Evolutionary conservation across 2,888 invertebrate genomes (phyloP), one percentile per base, ranked within the genome.

Genomic region (Scaptodrosophila latifasciaeformis): DNA sequence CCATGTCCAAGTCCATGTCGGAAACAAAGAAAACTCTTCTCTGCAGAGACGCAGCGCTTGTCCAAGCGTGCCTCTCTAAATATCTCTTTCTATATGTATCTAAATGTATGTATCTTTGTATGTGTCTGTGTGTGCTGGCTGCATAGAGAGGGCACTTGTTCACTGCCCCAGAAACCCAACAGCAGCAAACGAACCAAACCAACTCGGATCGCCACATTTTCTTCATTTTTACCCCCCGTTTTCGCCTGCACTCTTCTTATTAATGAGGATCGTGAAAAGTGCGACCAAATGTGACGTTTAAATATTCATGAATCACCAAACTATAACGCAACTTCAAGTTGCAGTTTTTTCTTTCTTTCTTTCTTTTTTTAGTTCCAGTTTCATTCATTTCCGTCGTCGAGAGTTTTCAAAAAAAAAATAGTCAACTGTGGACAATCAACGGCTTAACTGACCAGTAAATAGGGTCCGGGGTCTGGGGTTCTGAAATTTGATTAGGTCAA

Each of bases 251-350:
- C n/a, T 10, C 34, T 34, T 49, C 64, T 82, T 83, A 83, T 83
- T 82, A 83, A 82, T 84, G 82, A 82, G 78, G 76, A 75, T 77
- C 72, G 76, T 76, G 70, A 75, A 78, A 82, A 83, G 82, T 82
- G 83, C 83, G 83, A 80, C 83, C 81, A 82, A 83, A 83, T 84
- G 84, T 84, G 82, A 84, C 84, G 84, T 79, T 82, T 84, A 82
- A 84, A 84, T 84, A 84, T 84, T 84, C 84, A 84, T 84, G 84
- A 84, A 79, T 77, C 77, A 79, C 70, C 70, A 67, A 39, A 79
- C 76, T 75, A 72, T 75, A 72, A 75, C 72, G 72, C 76, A 69
- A 66, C 59, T 70, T 17, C 15, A 5, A 24, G 24, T 24, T 7
- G 24, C 7, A 7, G 24, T 24, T n/a, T n/a, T n/a, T n/a, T n/a